These are phyloP conservation scores for Ploceus nigricollis DNA, from an alignment of 2,113 vertebrate genomes.

Conservation along the genomic window DNA sequence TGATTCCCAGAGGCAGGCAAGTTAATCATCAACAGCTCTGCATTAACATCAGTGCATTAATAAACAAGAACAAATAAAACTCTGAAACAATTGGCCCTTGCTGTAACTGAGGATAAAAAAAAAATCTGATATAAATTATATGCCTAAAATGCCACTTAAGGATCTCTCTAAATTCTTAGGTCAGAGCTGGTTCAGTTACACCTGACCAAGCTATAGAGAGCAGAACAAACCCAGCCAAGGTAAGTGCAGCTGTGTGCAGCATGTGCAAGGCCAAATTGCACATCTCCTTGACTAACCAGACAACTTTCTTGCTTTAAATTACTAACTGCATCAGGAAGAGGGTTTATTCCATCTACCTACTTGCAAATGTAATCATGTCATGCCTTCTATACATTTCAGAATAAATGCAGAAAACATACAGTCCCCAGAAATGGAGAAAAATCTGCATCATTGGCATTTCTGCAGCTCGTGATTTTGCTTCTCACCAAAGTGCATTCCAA, in stretches of 20 bases:
- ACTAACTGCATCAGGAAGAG: not conserved
- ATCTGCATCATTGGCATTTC: not conserved
- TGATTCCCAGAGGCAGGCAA: not conserved
- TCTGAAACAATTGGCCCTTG: not conserved
- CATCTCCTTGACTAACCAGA: not conserved
- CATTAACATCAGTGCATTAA: not conserved
- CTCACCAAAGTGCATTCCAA: not conserved
- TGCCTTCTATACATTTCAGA: not conserved
- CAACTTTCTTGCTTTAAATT: not conserved
- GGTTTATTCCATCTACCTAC: not conserved
- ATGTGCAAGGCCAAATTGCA: not conserved
- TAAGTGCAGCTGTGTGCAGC: not conserved
- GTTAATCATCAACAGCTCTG: not conserved
- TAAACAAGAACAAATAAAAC: not conserved
- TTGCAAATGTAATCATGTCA: not conserved
- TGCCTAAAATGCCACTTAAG: not conserved
- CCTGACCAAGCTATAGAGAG: not conserved
- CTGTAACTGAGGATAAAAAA: not conserved
- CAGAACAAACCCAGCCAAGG: not conserved
- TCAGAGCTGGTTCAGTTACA: accelerated
- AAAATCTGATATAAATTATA: not conserved
- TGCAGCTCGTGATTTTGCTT: not conserved
- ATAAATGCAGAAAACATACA: accelerated
- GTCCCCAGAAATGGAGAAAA: not conserved
- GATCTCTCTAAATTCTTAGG: not conserved